Evolutionary conservation across 2,797 vertebrate species (phyloP).

Genomic region (Remorina albescens): DNA sequence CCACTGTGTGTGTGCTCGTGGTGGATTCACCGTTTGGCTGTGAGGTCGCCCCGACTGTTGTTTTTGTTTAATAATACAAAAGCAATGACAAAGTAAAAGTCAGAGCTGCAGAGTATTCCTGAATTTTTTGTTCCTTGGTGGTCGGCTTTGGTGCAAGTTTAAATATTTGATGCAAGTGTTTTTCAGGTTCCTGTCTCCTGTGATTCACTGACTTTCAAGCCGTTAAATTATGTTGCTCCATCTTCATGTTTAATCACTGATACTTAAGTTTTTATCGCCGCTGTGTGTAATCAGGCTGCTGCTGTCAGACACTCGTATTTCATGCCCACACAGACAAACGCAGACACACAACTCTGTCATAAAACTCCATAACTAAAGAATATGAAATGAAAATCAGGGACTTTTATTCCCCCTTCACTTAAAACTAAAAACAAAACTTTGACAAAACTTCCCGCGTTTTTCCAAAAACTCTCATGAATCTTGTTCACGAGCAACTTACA

Average conservation of each 20-base stretch:
- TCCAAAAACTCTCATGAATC: too few species aligned
- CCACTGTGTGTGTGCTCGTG: too few species aligned
- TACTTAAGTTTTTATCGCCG: conserved; percentile 44
- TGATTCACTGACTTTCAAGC: not conserved
- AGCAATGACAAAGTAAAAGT: too few species aligned
- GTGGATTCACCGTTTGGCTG: too few species aligned
- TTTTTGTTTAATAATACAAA: too few species aligned
- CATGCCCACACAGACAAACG: not conserved
- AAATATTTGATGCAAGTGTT: not conserved
- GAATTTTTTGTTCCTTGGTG: not conserved
- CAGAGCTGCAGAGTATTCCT: too few species aligned
- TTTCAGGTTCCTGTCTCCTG: not conserved
- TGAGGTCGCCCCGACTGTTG: too few species aligned
- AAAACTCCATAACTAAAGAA: not conserved
- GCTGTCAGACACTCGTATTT: conserved; percentile 38
- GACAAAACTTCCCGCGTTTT: too few species aligned
- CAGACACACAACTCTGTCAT: not conserved
- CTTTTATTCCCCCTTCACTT: too few species aligned
- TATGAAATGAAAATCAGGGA: not conserved
- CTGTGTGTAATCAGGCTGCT: conserved; percentile 44
- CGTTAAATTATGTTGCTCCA: conserved; percentile 25
- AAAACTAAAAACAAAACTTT: too few species aligned
- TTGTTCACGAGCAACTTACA: too few species aligned
- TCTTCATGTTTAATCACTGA: conserved; percentile 42
- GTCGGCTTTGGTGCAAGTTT: not conserved